Percentiles rank a stretch among this genome's conserved stretches.
Conservation (phyloP, 2,797 vertebrate genomes). For the Numenius phaeopus region DNA sequence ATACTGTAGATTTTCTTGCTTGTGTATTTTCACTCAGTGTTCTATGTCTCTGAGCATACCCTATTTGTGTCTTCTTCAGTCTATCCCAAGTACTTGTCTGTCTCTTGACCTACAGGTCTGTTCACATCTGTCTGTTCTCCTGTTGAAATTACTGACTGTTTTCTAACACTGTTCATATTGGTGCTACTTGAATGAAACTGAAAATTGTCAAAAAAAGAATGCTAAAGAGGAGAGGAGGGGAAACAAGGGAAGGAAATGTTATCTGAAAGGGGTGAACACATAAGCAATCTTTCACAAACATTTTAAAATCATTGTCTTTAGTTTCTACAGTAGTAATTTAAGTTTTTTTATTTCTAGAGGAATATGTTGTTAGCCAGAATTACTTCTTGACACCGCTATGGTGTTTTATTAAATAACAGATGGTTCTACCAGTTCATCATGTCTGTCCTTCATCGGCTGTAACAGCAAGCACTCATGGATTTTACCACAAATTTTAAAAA, state of each 20-base stretch:
- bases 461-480: background rate
- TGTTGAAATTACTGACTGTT: background rate
- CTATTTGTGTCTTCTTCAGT: background rate
- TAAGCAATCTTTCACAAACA: background rate
- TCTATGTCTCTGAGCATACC: background rate
- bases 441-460: background rate
- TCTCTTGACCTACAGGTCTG: background rate
- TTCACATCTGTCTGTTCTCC: background rate
- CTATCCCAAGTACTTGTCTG: background rate
- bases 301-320: conserved; percentile 4
- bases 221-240: background rate
- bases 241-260: background rate
- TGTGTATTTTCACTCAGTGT: background rate
- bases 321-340: background rate
- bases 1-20: background rate
- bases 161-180: background rate
- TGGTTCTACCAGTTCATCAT: background rate
- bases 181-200: background rate
- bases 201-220: background rate
- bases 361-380: background rate
- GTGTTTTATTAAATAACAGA: conserved; percentile 41
- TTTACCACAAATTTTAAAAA: background rate
- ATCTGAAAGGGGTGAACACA: background rate
- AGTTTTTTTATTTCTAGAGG: background rate
- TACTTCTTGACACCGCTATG: background rate